A percentile compares a stretch with the other conserved stretches of the same genome.
Evolutionary conservation across 2,888 invertebrate genomes (phyloP).

Genomic region (Lepas anatifera): DNA sequence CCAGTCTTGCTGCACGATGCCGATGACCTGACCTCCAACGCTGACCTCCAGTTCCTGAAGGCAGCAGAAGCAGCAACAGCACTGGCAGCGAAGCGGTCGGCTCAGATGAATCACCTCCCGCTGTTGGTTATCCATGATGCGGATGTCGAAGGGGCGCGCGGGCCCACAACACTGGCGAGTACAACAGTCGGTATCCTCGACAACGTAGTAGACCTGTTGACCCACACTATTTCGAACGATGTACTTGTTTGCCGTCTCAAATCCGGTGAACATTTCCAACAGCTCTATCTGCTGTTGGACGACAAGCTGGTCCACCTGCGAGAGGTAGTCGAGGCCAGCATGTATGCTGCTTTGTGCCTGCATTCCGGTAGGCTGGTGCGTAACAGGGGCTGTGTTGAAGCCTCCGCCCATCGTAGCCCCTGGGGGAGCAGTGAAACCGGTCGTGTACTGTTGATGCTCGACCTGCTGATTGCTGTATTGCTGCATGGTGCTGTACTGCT

Average conservation of each 20-base stretch:
- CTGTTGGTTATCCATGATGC: conserved; percentile 33
- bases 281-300: conserved; percentile 24
- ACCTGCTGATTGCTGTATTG: not conserved
- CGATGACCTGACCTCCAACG: conserved; percentile 26
- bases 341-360: no score
- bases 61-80: conserved; percentile 35
- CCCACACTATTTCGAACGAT: conserved; percentile 29
- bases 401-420: no score
- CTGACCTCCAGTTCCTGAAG: conserved; percentile 32
- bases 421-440: conserved; percentile 18
- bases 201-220: conserved; percentile 25
- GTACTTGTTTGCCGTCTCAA: conserved; percentile 37
- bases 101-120: conserved; percentile 36
- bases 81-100: conserved; percentile 34
- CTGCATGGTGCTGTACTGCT: not conserved
- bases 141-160: conserved; percentile 36
- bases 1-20: conserved; percentile 29
- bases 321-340: conserved; percentile 26
- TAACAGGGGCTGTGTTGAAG: no score
- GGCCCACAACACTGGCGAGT: conserved; percentile 35
- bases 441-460: not conserved
- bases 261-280: conserved; percentile 31
- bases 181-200: conserved; percentile 35
- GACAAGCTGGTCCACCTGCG: conserved; percentile 25
- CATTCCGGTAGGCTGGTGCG: no score